A percentile compares a stretch with the other conserved stretches of the same genome.
Evolutionary conservation across 1,140 invertebrate species (phyloP).

Genomic region (Orchesella cincta): DNA sequence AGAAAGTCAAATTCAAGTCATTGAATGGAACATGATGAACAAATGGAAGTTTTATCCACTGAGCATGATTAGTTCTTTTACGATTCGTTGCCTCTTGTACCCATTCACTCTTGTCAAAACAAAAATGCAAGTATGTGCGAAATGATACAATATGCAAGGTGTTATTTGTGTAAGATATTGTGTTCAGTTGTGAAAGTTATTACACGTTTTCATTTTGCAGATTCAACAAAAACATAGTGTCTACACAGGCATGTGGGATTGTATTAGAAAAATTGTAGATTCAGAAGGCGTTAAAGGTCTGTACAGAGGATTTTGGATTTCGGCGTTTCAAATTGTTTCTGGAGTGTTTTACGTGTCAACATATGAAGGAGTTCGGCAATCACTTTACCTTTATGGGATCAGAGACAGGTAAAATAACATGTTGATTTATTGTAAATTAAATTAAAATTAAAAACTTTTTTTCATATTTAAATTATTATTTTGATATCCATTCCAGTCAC

Average conservation of each 20-base stretch:
- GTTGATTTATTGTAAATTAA: constrained; percentile 59
- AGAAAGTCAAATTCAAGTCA: constrained; percentile 66
- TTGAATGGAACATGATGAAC: constrained; percentile 99
- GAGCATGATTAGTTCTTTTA: constrained; percentile 82
- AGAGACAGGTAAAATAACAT: constrained; percentile 61
- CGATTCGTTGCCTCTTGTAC: constrained; percentile 86
- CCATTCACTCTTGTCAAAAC: constrained; percentile 97
- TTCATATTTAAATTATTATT: not conserved
- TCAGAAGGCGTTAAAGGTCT: constrained; percentile 84
- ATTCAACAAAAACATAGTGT: constrained; percentile 39
- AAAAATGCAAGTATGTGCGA: constrained; percentile 81
- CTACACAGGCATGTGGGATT: constrained; percentile 78
- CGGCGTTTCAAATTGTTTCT: constrained; percentile 80
- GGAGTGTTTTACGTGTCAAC: constrained; percentile 92
- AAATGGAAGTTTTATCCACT: constrained; percentile 89
- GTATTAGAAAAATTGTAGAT: constrained; percentile 82
- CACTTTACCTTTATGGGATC: constrained; percentile 67
- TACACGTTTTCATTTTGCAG: constrained; percentile 29
- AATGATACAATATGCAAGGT: not conserved
- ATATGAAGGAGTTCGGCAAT: constrained; percentile 87
- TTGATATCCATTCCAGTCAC: constrained; percentile 43
- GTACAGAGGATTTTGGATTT: constrained; percentile 95
- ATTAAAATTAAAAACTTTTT: constrained; percentile 28
- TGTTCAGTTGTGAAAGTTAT: not conserved
- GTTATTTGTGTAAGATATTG: not conserved